phyloP scores from a whole-genome alignment of 2,797 vertebrate species.

The Pseudochaenichthys georgianus region DNA sequence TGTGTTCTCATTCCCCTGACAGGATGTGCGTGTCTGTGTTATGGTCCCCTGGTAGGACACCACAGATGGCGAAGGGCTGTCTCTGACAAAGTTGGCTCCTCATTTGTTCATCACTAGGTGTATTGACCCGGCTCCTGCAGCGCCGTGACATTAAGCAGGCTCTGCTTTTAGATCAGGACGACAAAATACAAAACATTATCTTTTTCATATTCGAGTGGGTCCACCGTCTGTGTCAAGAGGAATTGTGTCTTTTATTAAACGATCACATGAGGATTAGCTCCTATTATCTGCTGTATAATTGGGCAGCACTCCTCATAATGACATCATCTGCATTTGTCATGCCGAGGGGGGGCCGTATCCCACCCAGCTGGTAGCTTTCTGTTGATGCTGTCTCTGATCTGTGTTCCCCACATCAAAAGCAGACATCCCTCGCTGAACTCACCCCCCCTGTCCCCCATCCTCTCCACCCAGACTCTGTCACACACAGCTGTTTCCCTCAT shows the following conservation, averaged over 20 bases:
- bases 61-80: slow-evolving; percentile 61
- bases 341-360: slow-evolving; percentile 7
- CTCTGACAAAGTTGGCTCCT: slow-evolving; percentile 46
- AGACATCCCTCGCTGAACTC: slow-evolving; percentile 35
- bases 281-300: slow-evolving; percentile 29
- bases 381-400: slow-evolving; percentile 64
- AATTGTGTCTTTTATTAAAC: slow-evolving; percentile 31
- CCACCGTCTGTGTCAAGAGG: background rate
- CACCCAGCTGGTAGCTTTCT: slow-evolving; percentile 43
- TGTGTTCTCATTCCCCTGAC: slow-evolving; percentile 51
- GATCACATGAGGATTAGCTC: slow-evolving; percentile 20
- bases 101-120: slow-evolving; percentile 9
- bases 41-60: slow-evolving; percentile 55
- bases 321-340: slow-evolving; percentile 62
- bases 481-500: slow-evolving; percentile 65
- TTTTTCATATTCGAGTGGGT: background rate
- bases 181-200: background rate
- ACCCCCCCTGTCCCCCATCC: background rate
- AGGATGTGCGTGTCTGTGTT: slow-evolving; percentile 50
- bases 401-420: slow-evolving; percentile 64
- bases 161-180: background rate
- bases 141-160: background rate
- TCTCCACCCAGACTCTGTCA: slow-evolving; percentile 62
- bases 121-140: background rate
- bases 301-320: slow-evolving; percentile 10